Conservation (phyloP, 2,797 vertebrate species). For the Crypturellus tataupa region DNA sequence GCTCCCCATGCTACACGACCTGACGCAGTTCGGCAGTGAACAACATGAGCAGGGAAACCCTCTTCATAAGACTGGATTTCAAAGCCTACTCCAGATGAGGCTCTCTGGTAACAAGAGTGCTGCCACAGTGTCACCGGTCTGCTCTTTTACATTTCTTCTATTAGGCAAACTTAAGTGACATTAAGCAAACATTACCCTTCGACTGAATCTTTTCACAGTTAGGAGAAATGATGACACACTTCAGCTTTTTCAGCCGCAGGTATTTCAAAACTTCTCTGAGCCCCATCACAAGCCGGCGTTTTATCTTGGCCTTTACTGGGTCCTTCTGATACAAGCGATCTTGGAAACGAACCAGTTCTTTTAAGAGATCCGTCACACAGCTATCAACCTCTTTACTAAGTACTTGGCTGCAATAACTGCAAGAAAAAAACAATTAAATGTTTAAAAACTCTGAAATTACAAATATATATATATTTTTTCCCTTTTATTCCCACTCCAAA, state of each 20-base stretch:
- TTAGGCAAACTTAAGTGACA: neutral
- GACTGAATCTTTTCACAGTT: conserved; percentile 97
- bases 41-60: neutral
- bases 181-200: conserved; percentile 85
- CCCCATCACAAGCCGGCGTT: conserved; percentile 95
- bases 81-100: neutral
- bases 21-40: neutral
- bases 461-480: neutral
- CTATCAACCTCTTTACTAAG: conserved; percentile 96
- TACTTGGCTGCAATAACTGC: conserved; percentile 97
- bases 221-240: conserved; percentile 96
- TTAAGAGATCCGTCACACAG: conserved; percentile 91
- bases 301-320: conserved; percentile 96
- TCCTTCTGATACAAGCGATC: conserved; percentile 98
- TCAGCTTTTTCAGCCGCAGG: conserved; percentile 93
- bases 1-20: neutral
- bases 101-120: neutral
- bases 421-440: neutral
- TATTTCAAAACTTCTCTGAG: conserved; percentile 96
- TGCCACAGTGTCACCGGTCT: neutral
- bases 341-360: conserved; percentile 96
- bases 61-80: neutral
- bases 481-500: neutral
- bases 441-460: neutral
- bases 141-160: neutral